Evolutionary conservation across 2,888 invertebrate genomes (phyloP), one percentile per base, ranked within the genome.

Genomic region (Argyresthia albistria): DNA sequence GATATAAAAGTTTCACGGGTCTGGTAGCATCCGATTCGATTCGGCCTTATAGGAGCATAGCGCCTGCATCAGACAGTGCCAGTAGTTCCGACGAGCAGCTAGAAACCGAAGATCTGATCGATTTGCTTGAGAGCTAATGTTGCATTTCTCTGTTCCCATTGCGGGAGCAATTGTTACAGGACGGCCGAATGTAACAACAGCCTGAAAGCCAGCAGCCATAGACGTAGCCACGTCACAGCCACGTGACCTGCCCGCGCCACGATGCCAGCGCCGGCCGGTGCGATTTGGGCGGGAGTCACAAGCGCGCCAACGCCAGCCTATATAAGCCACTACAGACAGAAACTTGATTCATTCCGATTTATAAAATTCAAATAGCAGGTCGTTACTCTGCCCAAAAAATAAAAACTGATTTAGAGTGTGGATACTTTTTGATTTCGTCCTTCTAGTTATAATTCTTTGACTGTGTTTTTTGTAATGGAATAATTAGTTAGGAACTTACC

Each of bases 31-130:
- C 57, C 8, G 61, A 62, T 50, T 53, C 59, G 8, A 12, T 59
- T 10, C 36, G 60, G 35, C 58, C 59, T 0, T 61, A 61, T 48
- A 25, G 14, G 8, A 60, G 60, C 16, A 42, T 52, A 43, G 53
- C 54, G 39, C 56, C 56, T 53, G 14, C 53, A 35, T 58, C 59
- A 56, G 58, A 60, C 43, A 60, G n/a, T n/a, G 59, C 53, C n/a
- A 60, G 59, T 35, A 63, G 63, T 16, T 53, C 59, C 15, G 63
- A 64, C 50, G 60, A 61, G 0, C 57, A 63, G 35, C 50, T 63
- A n/a, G 61, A 61, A 4, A 62, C 59, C 7, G 60, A 59, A 47
- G 59, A 61, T 39, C n/a, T 39, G 39, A 39, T 39, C n/a, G 39
- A 39, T n/a, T n/a, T 39, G 9, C n/a, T 39, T 9, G 25, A 25